Percentiles rank a stretch among this genome's conserved stretches.
These are phyloP conservation scores for Rosalia funebris DNA, from an alignment of 2,888 invertebrate species.

Conservation along the genomic window DNA sequence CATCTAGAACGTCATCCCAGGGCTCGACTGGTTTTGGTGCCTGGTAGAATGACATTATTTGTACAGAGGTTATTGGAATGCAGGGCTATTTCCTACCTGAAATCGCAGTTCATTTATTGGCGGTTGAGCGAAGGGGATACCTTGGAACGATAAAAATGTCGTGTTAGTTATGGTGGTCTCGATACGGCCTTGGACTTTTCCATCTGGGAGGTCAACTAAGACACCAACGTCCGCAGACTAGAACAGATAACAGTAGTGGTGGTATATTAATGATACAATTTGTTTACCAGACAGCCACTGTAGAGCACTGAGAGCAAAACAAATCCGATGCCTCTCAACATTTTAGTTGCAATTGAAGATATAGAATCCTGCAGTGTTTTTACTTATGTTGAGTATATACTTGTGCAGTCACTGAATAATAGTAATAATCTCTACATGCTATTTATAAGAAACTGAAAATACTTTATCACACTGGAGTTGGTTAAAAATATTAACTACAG, in stretches of 20 bases:
- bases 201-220: slow-evolving; percentile 30
- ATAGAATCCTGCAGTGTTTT: too few relatives aligned
- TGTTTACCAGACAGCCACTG: background rate
- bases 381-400: too few relatives aligned
- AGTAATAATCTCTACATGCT: too few relatives aligned
- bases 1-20: slow-evolving; percentile 46
- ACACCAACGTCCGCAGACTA: slow-evolving; percentile 21
- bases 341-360: too few relatives aligned
- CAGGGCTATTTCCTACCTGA: slow-evolving; percentile 25
- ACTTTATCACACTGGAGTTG: too few relatives aligned
- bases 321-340: too few relatives aligned
- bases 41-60: slow-evolving; percentile 23
- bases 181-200: slow-evolving; percentile 31
- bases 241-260: background rate
- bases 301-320: too few relatives aligned
- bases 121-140: slow-evolving; percentile 38
- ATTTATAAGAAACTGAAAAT: too few relatives aligned
- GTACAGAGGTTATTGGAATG: background rate
- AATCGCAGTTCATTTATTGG: slow-evolving; percentile 36
- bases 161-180: slow-evolving; percentile 17
- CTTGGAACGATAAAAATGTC: slow-evolving; percentile 37
- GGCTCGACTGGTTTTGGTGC: slow-evolving; percentile 42
- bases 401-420: too few relatives aligned
- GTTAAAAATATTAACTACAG: too few relatives aligned
- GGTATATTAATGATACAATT: background rate